phyloP scores from a whole-genome alignment of 2,888 invertebrate species.

The Eristalis intricaria region DNA sequence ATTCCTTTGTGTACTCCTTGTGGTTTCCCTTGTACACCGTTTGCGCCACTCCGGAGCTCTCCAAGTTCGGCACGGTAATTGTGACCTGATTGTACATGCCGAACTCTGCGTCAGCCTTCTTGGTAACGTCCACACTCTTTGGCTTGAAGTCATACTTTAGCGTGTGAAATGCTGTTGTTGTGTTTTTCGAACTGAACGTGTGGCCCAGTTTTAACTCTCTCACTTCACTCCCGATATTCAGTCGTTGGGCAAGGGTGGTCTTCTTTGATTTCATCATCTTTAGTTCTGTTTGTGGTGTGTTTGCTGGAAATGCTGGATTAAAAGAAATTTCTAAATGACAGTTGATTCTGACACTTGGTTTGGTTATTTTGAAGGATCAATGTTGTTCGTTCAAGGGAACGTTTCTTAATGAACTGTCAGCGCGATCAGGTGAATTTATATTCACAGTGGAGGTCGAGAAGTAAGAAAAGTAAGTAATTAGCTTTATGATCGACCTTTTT shows the following conservation, averaged over 20 bases:
- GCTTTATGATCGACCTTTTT: too few species aligned
- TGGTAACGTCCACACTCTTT: background rate
- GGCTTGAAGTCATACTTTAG: slow-evolving; percentile 1
- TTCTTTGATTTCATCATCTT: background rate
- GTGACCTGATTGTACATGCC: background rate
- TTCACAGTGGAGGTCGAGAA: too few species aligned
- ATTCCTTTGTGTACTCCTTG: background rate
- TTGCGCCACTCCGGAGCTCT: background rate
- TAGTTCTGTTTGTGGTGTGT: too few species aligned
- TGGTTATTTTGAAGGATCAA: too few species aligned
- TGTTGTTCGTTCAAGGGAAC: too few species aligned
- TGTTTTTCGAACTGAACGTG: background rate
- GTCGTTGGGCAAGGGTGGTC: background rate
- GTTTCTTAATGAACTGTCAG: too few species aligned
- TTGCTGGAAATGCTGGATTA: too few species aligned
- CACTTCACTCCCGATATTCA: slow-evolving; percentile 8
- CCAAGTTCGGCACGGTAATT: background rate
- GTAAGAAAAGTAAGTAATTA: too few species aligned
- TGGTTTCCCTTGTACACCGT: background rate
- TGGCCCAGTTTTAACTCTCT: background rate
- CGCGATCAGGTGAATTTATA: too few species aligned
- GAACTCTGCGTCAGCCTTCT: background rate
- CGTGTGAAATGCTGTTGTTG: background rate
- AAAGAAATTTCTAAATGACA: too few species aligned
- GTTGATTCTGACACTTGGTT: too few species aligned